Evolutionary conservation across 2,888 invertebrate species (phyloP), one percentile per base, ranked within the genome.

Genomic region (Noctuana brunneofusca): DNA sequence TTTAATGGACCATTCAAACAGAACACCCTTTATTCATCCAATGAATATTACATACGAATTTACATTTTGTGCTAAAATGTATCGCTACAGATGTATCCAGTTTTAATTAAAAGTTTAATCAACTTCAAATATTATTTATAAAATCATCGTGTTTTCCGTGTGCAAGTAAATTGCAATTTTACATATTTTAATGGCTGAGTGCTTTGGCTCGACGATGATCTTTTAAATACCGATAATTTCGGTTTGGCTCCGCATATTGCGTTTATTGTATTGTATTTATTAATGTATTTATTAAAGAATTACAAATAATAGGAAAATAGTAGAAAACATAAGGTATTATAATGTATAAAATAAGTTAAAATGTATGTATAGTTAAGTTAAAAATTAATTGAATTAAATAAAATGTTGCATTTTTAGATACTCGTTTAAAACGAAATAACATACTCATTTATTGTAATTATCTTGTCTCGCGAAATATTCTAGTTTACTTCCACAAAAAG

Each of bases 1-100:
- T 54, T 60, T 60, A 54, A 60, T 60, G 53, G 60, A 54, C 54
- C 48, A 54, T 54, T 54, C 53, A 18, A 35, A 60, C 32, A 56
- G 43, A 38, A 8, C 8, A 24, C 53, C 16, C 43, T 50, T 58
- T 53, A 32, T 59, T 22, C 41, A 43, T 60, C 12, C 46, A 53
- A 53, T 60, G 14, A 59, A 53, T 53, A 43, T 59, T 35, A 46
- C 41, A 41, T 43, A 32, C 32, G n/a, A 20, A 22, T 41, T 59
- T 53, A 4, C 43, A 53, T 53, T 59, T 53, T 53, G 20, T 18
- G 18, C 43, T 52, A 46, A 20, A 30, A 53, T 20, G 11, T 53
- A 14, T 8, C 24, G 58, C 11, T 59, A 43, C 58, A 52, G n/a
- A 46, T 46, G 30, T 53, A 46, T 59, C 43, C 20, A 32, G 32